Conservation (phyloP, 2,888 invertebrate genomes). For the Zaprionus obscuricornis region DNA sequence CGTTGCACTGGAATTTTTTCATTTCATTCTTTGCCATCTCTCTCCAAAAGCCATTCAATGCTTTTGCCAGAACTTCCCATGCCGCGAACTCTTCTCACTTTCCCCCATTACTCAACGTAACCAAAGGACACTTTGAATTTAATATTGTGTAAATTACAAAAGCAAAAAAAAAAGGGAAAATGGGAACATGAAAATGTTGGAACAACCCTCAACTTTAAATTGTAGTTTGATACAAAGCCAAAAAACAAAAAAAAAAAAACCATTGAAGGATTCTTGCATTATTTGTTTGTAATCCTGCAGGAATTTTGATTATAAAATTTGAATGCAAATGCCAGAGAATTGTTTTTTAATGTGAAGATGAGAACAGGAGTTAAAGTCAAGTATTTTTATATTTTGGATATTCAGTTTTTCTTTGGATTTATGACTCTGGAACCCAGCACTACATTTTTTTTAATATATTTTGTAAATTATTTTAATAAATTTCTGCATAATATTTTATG, state of each 20-base stretch:
- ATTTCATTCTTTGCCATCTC: slow-evolving; percentile 47
- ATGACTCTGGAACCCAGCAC: too few relatives aligned
- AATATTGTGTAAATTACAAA: slow-evolving; percentile 77
- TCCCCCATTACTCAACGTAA: slow-evolving; percentile 17
- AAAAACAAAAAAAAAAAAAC: neutral
- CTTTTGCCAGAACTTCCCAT: slow-evolving; percentile 16
- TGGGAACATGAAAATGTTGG: slow-evolving; percentile 14
- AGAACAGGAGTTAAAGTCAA: too few relatives aligned
- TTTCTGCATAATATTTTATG: too few relatives aligned
- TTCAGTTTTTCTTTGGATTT: neutral
- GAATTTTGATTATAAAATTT: slow-evolving; percentile 39
- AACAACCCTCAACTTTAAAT: slow-evolving; percentile 14
- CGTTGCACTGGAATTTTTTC: slow-evolving; percentile 77
- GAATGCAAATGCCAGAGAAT: slow-evolving; percentile 19
- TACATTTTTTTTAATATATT: too few relatives aligned
- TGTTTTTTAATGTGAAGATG: neutral
- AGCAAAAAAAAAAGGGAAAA: slow-evolving; percentile 37
- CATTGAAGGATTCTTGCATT: slow-evolving; percentile 5
- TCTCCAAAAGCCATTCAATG: slow-evolving; percentile 22
- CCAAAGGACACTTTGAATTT: slow-evolving; percentile 70
- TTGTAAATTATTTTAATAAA: too few relatives aligned
- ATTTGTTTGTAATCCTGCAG: slow-evolving; percentile 1
- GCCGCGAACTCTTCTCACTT: slow-evolving; percentile 7
- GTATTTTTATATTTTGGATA: too few relatives aligned
- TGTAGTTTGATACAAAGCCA: slow-evolving; percentile 19